Evolutionary conservation across 2,888 invertebrate species (phyloP).

Genomic region (Onchidella celtica): DNA sequence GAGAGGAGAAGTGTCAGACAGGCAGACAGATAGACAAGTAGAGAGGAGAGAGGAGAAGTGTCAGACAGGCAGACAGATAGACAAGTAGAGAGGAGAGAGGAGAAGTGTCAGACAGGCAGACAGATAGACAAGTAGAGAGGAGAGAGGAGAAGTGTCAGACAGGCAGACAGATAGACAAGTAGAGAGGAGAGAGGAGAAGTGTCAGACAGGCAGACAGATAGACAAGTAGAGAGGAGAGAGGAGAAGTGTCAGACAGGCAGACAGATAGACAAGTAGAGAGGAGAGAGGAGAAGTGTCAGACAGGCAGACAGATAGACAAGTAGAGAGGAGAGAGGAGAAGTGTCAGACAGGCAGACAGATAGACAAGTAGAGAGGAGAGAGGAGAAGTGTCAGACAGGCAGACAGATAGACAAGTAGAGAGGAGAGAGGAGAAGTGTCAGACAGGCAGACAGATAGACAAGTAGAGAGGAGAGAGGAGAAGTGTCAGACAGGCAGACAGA

Average conservation of each 20-base stretch:
- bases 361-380: not conserved
- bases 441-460: not conserved
- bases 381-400: not conserved
- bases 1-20: not conserved
- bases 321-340: not conserved
- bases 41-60: not conserved
- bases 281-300: not conserved
- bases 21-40: not conserved
- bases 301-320: not conserved
- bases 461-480: not conserved
- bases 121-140: conserved; percentile 4
- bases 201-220: not conserved
- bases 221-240: not conserved
- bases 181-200: not conserved
- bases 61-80: not conserved
- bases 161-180: not conserved
- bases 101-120: conserved; percentile 4
- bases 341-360: not conserved
- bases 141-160: not conserved
- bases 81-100: not conserved
- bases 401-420: not conserved
- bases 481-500: not conserved
- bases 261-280: not conserved
- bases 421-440: not conserved
- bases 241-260: not conserved